A percentile compares a stretch with the other conserved stretches of the same genome.
phyloP scores from a whole-genome alignment of 2,113 vertebrate species.

The crab-eating macaque (Macaca fascicularis) region T2T-MFA8v1.1 NC_088376.1:169435001-169435500 shows the following conservation, averaged over 20 bases:
- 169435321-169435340: background rate
- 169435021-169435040: too few species aligned
- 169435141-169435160: background rate
- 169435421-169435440: background rate
- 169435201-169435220: background rate
- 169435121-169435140: background rate
- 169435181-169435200: background rate
- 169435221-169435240: background rate
- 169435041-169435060: too few species aligned
- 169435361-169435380: background rate
- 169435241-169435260: background rate
- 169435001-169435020: too few species aligned
- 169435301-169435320: conserved; percentile 16
- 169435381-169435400: background rate
- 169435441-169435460: background rate
- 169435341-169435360: background rate
- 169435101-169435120: background rate
- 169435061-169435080: background rate
- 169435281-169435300: background rate
- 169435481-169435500: background rate
- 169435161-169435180: background rate
- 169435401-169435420: background rate
- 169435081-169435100: background rate
- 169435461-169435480: background rate
- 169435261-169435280: background rate